Conservation (phyloP, 2,888 invertebrate genomes). For the Trimorus sp. region DNA sequence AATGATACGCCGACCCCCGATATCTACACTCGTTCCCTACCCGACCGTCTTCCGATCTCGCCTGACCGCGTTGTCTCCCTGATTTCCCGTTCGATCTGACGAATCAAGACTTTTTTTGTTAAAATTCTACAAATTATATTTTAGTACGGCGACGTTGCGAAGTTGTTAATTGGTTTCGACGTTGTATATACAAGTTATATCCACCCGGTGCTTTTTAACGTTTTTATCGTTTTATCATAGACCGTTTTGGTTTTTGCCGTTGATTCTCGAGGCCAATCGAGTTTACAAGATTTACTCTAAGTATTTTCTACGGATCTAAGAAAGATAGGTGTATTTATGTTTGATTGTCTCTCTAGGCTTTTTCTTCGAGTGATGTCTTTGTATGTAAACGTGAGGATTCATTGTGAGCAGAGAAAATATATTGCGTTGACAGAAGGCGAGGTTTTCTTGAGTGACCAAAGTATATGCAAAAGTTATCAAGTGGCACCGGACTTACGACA, state of each 20-base stretch:
- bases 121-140: conserved; percentile 35
- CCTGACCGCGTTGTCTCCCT: not conserved
- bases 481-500: too few relatives aligned
- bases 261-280: conserved; percentile 5
- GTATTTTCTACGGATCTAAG: conserved; percentile 33
- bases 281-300: conserved; percentile 26
- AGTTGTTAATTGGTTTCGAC: conserved; percentile 7
- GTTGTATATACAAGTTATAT: conserved; percentile 8
- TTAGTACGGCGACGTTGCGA: conserved; percentile 26
- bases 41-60: too few relatives aligned
- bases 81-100: too few relatives aligned
- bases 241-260: not conserved
- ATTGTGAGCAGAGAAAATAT: conserved; percentile 51
- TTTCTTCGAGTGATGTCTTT: conserved; percentile 52
- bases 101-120: not conserved
- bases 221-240: not conserved
- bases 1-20: too few relatives aligned
- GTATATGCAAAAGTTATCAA: too few relatives aligned
- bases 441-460: too few relatives aligned
- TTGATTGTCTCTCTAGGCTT: conserved; percentile 44
- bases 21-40: too few relatives aligned
- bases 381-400: conserved; percentile 42
- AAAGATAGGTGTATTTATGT: conserved; percentile 34
- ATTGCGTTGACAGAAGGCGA: conserved; percentile 28
- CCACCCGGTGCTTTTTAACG: conserved; percentile 2